Percentiles rank a stretch among this genome's conserved stretches.
Evolutionary conservation across 1,140 invertebrate genomes (phyloP).

Genomic region (Choristoneura fumiferana): DNA sequence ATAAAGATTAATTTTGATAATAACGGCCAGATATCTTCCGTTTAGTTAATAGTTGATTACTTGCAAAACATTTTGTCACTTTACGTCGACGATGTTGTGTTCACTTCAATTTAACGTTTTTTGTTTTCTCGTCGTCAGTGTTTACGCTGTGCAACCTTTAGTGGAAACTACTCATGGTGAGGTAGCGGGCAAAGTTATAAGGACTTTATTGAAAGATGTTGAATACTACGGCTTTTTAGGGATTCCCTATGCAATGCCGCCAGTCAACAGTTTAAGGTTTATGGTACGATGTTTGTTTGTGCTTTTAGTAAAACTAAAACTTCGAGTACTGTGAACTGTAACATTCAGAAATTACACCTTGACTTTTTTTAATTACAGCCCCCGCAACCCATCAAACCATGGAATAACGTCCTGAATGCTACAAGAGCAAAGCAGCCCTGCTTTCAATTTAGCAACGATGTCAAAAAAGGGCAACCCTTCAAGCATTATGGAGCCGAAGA

Average conservation of each 20-base stretch:
- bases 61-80: neutral
- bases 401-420: slow-evolving; percentile 48
- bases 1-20: slow-evolving; percentile 7
- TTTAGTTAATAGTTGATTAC: neutral
- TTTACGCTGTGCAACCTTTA: slow-evolving; percentile 26
- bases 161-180: slow-evolving; percentile 58
- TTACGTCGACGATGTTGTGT: neutral
- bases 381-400: slow-evolving; percentile 54
- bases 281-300: slow-evolving; percentile 37
- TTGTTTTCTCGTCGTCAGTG: neutral
- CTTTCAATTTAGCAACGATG: slow-evolving; percentile 53
- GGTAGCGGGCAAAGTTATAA: slow-evolving; percentile 51
- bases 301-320: no score
- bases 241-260: slow-evolving; percentile 73
- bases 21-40: neutral
- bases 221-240: slow-evolving; percentile 60
- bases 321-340: no score
- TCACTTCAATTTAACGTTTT: neutral
- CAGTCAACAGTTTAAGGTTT: slow-evolving; percentile 73
- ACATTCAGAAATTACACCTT: no score
- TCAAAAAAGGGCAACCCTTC: slow-evolving; percentile 42
- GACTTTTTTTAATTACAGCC: no score
- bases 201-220: slow-evolving; percentile 46
- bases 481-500: slow-evolving; percentile 80
- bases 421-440: slow-evolving; percentile 63